Evolutionary conservation across 2,113 vertebrate genomes (phyloP), one percentile per base, ranked within the genome.

Genomic region (Zosterops pallidus): DNA sequence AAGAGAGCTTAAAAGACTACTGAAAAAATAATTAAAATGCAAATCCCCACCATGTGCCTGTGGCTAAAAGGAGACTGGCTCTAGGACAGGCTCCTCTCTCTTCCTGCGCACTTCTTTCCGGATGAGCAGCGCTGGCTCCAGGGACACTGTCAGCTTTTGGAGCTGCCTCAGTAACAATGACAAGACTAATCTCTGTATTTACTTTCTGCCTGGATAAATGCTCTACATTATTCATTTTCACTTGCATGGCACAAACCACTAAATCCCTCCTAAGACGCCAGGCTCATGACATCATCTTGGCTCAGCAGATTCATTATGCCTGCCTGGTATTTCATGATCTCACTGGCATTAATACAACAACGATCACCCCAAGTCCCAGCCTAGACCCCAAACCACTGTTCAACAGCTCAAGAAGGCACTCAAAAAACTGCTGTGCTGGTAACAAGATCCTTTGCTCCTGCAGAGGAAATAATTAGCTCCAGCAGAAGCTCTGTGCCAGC

Each of bases 101-200:
- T 95, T 94, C 96, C 94, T 95, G 94, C 74, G 76, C 20, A 0
- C 74, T 86, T 86, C 86, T 94, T 96, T 96, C 91, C 35, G 55
- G 92, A 78, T 93, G 93, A 96, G 96, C 93, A 86, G 84, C 31
- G n/a, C 93, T 70, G 91, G 94, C 96, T 91, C 65, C 86, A 39
- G 90, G 95, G 94, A 63, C 72, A 60, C 33, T 21, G 37, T 88
- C 87, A 80, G 83, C 94, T 75, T 91, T 81, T 68, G 68, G 93
- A 74, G 94, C 89, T 70, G 86, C 89, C 93, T 92, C 92, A 90
- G 86, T 96, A 92, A 97, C 89, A 94, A 94, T 93, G 96, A 94
- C 83, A 95, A 86, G 22, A 87, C 89, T 97, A 95, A 97, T 96
- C 96, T 97, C 94, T 41, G 75, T 93, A 96, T 95, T 97, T 95